Evolutionary conservation across 2,113 vertebrate species (phyloP).

Genomic region (Uria lomvia): DNA sequence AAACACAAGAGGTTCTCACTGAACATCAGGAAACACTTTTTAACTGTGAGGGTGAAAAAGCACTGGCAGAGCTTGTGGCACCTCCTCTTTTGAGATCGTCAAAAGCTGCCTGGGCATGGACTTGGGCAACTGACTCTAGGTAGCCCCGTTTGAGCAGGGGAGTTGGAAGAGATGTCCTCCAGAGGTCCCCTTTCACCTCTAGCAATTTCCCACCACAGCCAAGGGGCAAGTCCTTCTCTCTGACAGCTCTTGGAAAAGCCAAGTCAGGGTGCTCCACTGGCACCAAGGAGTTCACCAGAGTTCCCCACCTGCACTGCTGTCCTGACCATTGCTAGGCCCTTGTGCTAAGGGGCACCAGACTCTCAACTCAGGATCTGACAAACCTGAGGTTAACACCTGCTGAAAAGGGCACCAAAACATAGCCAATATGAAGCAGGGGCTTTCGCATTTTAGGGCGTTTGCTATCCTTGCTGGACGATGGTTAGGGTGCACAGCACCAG

Average conservation of each 20-base stretch:
- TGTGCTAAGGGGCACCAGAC: background rate
- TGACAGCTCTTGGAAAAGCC: background rate
- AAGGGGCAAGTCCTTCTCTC: background rate
- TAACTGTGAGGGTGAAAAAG: background rate
- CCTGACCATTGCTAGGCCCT: too few relatives aligned
- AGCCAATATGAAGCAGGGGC: background rate
- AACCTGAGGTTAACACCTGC: background rate
- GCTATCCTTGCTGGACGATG: rapidly evolving
- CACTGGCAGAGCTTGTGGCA: rapidly evolving
- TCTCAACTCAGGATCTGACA: rapidly evolving
- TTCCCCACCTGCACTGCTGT: background rate
- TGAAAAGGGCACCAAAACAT: background rate
- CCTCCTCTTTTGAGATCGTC: too few relatives aligned
- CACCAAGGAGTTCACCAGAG: background rate
- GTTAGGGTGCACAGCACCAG: rapidly evolving
- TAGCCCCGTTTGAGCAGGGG: background rate
- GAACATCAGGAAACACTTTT: background rate
- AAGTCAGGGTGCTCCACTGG: background rate
- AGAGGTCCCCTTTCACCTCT: background rate
- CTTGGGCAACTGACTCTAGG: background rate
- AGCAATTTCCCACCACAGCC: background rate
- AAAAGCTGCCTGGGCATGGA: background rate
- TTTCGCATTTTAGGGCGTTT: rapidly evolving
- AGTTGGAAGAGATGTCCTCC: background rate
- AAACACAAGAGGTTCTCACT: background rate